phyloP scores from a whole-genome alignment of 2,888 invertebrate species.

The Melanargia galathea region DNA sequence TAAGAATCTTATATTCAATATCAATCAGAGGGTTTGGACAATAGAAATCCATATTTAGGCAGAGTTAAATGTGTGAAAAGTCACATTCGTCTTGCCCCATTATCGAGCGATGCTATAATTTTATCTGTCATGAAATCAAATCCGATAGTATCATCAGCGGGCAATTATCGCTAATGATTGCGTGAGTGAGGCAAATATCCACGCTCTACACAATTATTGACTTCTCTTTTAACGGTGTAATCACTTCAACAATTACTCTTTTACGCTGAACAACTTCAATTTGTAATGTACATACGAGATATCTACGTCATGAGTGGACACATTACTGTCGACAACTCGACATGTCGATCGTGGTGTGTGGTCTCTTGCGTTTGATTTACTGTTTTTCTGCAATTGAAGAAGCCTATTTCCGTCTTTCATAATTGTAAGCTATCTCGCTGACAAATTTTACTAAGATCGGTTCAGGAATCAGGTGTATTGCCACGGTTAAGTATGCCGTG shows the following conservation, averaged over 20 bases:
- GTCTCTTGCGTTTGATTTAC: too few species aligned
- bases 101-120: constrained; percentile 24
- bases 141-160: constrained; percentile 26
- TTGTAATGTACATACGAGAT: too few species aligned
- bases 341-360: too few species aligned
- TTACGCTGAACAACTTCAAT: constrained; percentile 10
- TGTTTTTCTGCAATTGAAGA: too few species aligned
- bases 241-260: constrained; percentile 17
- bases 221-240: constrained; percentile 21
- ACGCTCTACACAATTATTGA: constrained; percentile 22
- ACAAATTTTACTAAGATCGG: too few species aligned
- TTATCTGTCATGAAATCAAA: constrained; percentile 32
- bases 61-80: constrained; percentile 12
- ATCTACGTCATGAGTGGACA: background rate
- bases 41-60: background rate
- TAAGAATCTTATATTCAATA: background rate
- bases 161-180: constrained; percentile 31
- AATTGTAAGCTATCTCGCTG: too few species aligned
- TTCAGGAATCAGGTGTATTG: too few species aligned
- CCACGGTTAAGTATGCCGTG: too few species aligned
- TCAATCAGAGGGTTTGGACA: background rate
- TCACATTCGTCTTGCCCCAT: constrained; percentile 12
- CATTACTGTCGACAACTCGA: too few species aligned
- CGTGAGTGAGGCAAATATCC: constrained; percentile 26
- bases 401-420: too few species aligned